These are phyloP conservation scores for Steinernema carpocapsae DNA, from an alignment of 2,888 invertebrate species.

Conservation along the genomic window DNA sequence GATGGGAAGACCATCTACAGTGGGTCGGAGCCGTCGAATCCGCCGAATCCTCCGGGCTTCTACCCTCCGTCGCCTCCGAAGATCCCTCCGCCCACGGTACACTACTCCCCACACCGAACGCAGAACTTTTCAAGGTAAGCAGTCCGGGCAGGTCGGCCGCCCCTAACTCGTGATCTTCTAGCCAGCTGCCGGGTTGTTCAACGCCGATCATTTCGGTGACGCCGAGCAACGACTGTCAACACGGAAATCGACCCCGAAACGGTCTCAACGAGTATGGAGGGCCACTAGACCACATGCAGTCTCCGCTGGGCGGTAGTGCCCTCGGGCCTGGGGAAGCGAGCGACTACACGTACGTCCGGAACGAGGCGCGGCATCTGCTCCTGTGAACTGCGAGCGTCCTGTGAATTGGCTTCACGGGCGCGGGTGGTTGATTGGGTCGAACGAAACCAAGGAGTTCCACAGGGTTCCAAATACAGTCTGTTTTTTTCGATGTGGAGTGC, in stretches of 20 bases:
- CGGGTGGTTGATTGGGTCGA: constrained; percentile 1
- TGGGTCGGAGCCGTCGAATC: constrained; percentile 16
- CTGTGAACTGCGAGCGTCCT: constrained; percentile 26
- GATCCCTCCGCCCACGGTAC: background rate
- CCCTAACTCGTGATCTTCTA: background rate
- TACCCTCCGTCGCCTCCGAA: constrained; percentile 23
- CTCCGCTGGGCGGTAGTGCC: background rate
- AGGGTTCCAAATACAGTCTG: constrained; percentile 16
- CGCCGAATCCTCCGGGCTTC: constrained; percentile 22
- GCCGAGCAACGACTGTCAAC: background rate
- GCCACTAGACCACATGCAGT: constrained; percentile 6
- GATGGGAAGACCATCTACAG: constrained; percentile 19
- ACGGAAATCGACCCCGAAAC: background rate
- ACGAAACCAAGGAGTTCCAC: background rate
- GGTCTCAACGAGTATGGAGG: constrained; percentile 5
- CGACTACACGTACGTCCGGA: constrained; percentile 25
- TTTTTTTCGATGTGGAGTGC: background rate
- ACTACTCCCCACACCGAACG: constrained; percentile 21
- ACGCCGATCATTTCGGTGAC: constrained; percentile 1
- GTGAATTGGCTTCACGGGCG: background rate
- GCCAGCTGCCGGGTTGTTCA: constrained; percentile 26
- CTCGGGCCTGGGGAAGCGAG: background rate
- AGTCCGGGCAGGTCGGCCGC: background rate
- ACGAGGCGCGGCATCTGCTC: constrained; percentile 7
- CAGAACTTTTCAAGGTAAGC: constrained; percentile 22